A percentile compares a stretch with the other conserved stretches of the same genome.
These are phyloP conservation scores for Drosophila repleta DNA, from an alignment of 1,140 invertebrate species.

Conservation along the genomic window DNA sequence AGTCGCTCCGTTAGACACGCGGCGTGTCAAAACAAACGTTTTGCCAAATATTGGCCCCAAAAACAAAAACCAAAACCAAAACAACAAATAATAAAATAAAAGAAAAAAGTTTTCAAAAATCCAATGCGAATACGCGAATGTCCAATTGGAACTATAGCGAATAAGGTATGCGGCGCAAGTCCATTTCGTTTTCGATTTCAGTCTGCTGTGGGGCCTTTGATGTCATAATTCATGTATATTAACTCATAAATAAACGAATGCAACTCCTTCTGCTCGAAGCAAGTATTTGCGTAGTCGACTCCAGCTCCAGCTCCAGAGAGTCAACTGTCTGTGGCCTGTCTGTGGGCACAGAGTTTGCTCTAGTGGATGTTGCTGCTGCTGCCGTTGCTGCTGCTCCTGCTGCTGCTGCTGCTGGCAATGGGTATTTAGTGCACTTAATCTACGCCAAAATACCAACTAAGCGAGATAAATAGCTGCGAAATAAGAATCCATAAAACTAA, in stretches of 20 bases:
- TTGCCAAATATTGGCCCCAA: constrained; percentile 40
- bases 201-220: constrained; percentile 76
- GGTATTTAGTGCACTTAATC: constrained; percentile 83
- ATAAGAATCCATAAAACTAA: constrained; percentile 76
- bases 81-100: neutral
- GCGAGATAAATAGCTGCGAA: constrained; percentile 83
- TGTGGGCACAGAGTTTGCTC: constrained; percentile 54
- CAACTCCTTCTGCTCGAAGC: constrained; percentile 62
- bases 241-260: constrained; percentile 83
- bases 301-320: constrained; percentile 21
- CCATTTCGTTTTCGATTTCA: constrained; percentile 76
- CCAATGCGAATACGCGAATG: constrained; percentile 1
- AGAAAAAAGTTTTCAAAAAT: constrained; percentile 9
- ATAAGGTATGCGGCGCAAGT: constrained; percentile 48
- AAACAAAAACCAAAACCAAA: neutral
- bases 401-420: constrained; percentile 43
- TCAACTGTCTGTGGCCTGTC: constrained; percentile 52
- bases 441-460: constrained; percentile 81
- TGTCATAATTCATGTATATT: constrained; percentile 84
- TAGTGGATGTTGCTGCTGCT: constrained; percentile 37
- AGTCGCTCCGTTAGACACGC: constrained; percentile 74
- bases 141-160: constrained; percentile 23
- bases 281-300: constrained; percentile 45
- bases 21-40: constrained; percentile 80
- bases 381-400: constrained; percentile 7